phyloP scores from a whole-genome alignment of 2,888 invertebrate genomes.

The Chaetogeoica ovagalla region DNA sequence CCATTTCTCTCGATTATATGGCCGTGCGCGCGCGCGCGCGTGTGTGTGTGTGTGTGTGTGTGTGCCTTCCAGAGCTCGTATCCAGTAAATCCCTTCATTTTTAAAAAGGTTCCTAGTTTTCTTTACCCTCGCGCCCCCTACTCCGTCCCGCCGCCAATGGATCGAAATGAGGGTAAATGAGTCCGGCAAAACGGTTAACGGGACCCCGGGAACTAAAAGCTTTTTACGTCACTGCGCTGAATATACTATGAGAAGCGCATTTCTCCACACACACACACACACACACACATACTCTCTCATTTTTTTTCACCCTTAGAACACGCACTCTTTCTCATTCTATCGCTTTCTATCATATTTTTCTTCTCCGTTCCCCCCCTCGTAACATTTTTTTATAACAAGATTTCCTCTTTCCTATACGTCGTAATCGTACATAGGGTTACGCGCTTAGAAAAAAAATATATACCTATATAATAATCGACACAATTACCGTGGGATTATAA shows the following conservation, averaged over 20 bases:
- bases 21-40: neutral
- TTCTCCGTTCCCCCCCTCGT: neutral
- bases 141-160: neutral
- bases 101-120: constrained; percentile 52
- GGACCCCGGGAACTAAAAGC: constrained; percentile 48
- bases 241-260: constrained; percentile 52
- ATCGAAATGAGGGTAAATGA: constrained; percentile 52
- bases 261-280: neutral
- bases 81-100: constrained; percentile 53
- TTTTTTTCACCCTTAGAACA: neutral
- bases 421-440: too few relatives aligned
- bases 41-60: too few relatives aligned
- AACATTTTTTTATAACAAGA: constrained; percentile 26
- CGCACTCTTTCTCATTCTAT: neutral
- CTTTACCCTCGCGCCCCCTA: constrained; percentile 22
- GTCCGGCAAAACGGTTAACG: constrained; percentile 53
- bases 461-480: neutral
- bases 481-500: neutral
- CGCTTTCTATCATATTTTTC: neutral
- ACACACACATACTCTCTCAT: neutral
- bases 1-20: constrained; percentile 53
- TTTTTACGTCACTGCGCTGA: constrained; percentile 49
- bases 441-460: neutral
- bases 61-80: constrained; percentile 47
- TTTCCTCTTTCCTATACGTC: constrained; percentile 11